Evolutionary conservation across 1,140 invertebrate genomes (phyloP), one percentile per base, ranked within the genome.

Genomic region (Zaprionus vittiger): DNA sequence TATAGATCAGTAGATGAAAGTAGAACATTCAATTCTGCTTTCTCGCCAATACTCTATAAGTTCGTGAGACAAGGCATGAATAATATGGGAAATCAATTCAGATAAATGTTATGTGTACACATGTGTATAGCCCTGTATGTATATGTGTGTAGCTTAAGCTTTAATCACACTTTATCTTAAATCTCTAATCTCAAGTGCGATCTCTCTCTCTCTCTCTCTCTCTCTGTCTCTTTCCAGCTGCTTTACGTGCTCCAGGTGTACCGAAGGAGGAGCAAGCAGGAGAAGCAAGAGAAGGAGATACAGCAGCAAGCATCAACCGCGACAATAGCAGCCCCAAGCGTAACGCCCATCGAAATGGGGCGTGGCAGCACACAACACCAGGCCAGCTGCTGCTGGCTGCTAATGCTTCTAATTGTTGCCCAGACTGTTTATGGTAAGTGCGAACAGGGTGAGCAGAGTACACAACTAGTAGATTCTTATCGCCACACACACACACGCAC

Each of bases 391-490:
- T 77, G 73, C 60, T 81, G 77, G 64, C 66, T 78, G 70, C 65
- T 90, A 77, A 91, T 85, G 71, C 59, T 90, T 77, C 86, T 90
- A 90, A 90, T 90, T 90, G 86, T 82, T 85, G 86, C 73, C 68
- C 77, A 85, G 61, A 83, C 81, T 82, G 79, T 91, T 91, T 85
- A 86, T 79, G 85, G 85, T 90, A 91, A 90, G 85, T 90, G 72
- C 66, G 14, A 61, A 17, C 20, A 24, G 47, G 47, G 47, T 24
- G 47, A 4, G 24, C 60, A 47, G 20, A 64, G 54, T 54, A 12
- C 47, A 52, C 20, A 52, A 31, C 44, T n/a, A n/a, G 17, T 38
- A 14, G 73, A 76, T 72, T 59, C 61, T 55, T 72, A 76, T 76
- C 69, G 64, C 38, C 61, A 71, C 52, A 60, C 73, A 68, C 44